Evolutionary conservation across 2,888 invertebrate species (phyloP).

Genomic region (Monoplex corrugatus): DNA sequence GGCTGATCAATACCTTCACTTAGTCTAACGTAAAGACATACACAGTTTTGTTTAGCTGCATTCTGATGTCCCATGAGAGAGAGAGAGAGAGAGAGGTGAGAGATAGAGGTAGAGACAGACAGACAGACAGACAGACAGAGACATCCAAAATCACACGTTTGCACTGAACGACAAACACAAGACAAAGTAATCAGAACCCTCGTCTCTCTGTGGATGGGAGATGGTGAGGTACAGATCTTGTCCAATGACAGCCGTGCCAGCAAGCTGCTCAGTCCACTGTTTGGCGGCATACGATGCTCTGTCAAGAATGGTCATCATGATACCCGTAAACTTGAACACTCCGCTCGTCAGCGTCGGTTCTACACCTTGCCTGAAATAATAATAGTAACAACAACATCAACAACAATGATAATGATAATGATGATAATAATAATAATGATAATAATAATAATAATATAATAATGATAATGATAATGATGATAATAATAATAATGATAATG

Average conservation of each 20-base stretch:
- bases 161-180: not conserved
- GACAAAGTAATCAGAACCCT: slow-evolving; percentile 20
- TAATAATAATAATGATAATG: not conserved
- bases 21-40: too few species aligned
- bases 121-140: too few species aligned
- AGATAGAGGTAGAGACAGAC: too few species aligned
- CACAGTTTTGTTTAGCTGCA: too few species aligned
- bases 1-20: too few species aligned
- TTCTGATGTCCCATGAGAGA: too few species aligned
- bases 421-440: not conserved
- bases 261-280: slow-evolving; percentile 46
- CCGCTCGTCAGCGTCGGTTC: slow-evolving; percentile 46
- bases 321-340: slow-evolving; percentile 49
- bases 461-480: not conserved
- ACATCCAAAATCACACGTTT: too few species aligned
- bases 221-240: slow-evolving; percentile 48
- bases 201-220: slow-evolving; percentile 43
- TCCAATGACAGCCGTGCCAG: slow-evolving; percentile 35
- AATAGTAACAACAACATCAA: slow-evolving; percentile 20
- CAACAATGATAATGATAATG: not conserved
- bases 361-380: slow-evolving; percentile 34
- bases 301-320: slow-evolving; percentile 49
- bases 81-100: too few species aligned
- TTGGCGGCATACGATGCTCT: slow-evolving; percentile 44
- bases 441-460: not conserved